Evolutionary conservation across 2,888 invertebrate species (phyloP), one percentile per base, ranked within the genome.

Genomic region (Sarcophaga variegata): DNA sequence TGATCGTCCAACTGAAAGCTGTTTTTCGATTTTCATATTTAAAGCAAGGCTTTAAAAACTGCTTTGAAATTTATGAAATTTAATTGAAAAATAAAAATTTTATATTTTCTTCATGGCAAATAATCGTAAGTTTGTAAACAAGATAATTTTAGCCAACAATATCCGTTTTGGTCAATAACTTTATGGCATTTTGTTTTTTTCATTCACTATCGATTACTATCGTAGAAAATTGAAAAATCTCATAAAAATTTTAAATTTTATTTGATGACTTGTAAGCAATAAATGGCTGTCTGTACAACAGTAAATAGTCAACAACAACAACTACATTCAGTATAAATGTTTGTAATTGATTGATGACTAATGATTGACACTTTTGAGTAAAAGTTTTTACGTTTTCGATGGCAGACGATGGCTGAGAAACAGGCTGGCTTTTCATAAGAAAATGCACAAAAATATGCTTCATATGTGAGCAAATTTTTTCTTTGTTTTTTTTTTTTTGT

Each of bases 341-440:
- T 12, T 54, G 4, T 27, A 60, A 64, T 77, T 83, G 71, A 83
- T 77, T 66, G 64, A 66, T 77, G 45, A 49, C 45, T 22, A 54
- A 49, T 83, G 71, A 77, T 77, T 77, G 82, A 77, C 82, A 83
- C 76, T 66, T 83, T 83, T 71, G 77, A 17, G 82, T 77, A 83
- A 83, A 77, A 77, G 77, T 72, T 20, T n/a, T 27, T 77, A 64
- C 70, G 3, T 59, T 60, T 63, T 37, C 1, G 67, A 45, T 72
- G 45, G 4, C 37, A 8, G 37, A 8, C 54, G 17, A 17, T 14
- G 14, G 17, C 10, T 54, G 4, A 54, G 54, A 54, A 54, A 54
- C 54, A 17, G 14, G 54, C 54, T 10, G 14, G 54, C 54, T 17
- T 54, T 54, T 54, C 54, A 54, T 17, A 54, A 14, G 17, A 12